Evolutionary conservation across 2,797 vertebrate species (phyloP).

Genomic region (Pseudocheirus occidentalis): DNA sequence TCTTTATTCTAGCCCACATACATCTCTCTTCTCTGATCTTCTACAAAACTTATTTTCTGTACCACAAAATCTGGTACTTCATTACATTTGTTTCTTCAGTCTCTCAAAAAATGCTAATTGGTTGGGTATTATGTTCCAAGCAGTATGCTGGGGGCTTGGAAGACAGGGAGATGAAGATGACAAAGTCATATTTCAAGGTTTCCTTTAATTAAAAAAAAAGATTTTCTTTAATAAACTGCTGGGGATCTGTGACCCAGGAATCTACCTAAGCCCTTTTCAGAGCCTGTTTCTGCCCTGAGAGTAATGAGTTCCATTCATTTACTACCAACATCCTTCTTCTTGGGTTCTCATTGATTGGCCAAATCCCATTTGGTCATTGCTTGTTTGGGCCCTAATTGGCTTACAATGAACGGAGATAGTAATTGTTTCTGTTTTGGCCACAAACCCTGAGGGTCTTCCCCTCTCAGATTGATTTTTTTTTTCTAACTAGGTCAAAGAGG

Average conservation of each 20-base stretch:
- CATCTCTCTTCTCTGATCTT: not conserved
- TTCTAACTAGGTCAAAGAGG: too few relatives aligned
- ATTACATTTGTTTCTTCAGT: not conserved
- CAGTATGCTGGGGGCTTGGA: not conserved
- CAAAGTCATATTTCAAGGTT: not conserved
- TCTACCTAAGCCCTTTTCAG: not conserved
- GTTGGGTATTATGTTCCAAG: not conserved
- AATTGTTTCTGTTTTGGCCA: too few relatives aligned
- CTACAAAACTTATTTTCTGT: not conserved
- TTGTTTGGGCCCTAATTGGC: too few relatives aligned
- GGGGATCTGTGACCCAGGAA: not conserved
- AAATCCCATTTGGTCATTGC: too few relatives aligned
- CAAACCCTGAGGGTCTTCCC: too few relatives aligned
- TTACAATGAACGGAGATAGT: too few relatives aligned
- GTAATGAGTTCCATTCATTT: not conserved
- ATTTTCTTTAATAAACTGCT: not conserved
- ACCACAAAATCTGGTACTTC: not conserved
- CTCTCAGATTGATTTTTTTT: too few relatives aligned
- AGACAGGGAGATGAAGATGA: not conserved
- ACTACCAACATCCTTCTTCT: not conserved
- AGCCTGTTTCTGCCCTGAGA: not conserved
- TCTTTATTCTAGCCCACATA: not conserved
- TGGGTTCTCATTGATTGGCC: not conserved
- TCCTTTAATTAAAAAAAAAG: not conserved
- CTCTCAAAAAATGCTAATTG: not conserved